Conservation (phyloP, 1,140 invertebrate species). For the Stegodyphus mimosarum region DNA sequence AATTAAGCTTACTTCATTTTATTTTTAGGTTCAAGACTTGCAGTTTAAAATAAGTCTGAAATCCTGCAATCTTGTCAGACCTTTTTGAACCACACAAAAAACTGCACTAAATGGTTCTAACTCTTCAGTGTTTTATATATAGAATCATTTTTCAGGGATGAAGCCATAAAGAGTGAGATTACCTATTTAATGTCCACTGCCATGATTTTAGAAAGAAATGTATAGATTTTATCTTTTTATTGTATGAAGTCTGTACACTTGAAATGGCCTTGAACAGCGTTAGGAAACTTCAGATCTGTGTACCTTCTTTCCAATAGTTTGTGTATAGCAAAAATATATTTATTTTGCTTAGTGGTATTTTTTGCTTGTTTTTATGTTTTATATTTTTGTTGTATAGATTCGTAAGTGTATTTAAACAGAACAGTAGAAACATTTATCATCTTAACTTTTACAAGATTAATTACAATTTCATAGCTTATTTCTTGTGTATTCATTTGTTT, state of each 20-base stretch:
- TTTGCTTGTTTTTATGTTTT: too few species aligned
- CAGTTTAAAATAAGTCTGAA: background rate
- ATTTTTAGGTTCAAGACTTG: background rate
- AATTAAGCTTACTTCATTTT: background rate
- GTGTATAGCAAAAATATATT: too few species aligned
- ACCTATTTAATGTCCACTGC: conserved; percentile 7
- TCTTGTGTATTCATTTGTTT: too few species aligned
- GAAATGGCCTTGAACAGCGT: background rate
- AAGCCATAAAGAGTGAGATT: conserved; percentile 2
- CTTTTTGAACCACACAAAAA: background rate
- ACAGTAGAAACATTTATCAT: too few species aligned
- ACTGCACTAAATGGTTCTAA: background rate
- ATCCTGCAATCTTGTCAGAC: background rate
- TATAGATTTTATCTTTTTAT: conserved; percentile 7
- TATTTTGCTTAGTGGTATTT: too few species aligned
- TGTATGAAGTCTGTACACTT: background rate
- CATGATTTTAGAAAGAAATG: conserved; percentile 3
- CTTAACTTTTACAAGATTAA: too few species aligned
- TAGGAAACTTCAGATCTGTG: too few species aligned
- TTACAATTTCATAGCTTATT: too few species aligned
- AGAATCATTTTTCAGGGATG: background rate
- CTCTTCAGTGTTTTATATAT: background rate
- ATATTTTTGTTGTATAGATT: too few species aligned
- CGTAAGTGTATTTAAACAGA: too few species aligned
- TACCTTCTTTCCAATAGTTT: too few species aligned